Evolutionary conservation across 35 echinoderm and acorn worm genomes (phyloP).

Genomic region (Stichopus chloronotus): DNA sequence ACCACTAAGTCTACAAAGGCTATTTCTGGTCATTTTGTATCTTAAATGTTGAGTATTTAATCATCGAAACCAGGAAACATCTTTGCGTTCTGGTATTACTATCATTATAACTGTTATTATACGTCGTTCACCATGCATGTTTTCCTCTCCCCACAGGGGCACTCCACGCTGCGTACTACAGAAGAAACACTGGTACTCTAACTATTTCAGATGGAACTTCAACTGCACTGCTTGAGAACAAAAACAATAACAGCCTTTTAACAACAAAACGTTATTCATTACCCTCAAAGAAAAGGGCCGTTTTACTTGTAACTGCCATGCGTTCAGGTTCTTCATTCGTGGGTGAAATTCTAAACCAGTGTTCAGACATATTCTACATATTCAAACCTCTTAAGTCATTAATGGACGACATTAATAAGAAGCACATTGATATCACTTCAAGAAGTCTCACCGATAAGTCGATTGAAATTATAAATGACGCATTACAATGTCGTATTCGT

Average conservation of each 20-base stretch:
- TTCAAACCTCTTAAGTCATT: conserved; percentile 24
- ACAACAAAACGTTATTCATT: neutral
- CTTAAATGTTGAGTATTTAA: too few species aligned
- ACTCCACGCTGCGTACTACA: too few species aligned
- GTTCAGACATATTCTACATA: conserved; percentile 30
- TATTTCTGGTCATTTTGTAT: too few species aligned
- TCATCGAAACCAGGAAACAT: too few species aligned
- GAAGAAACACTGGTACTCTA: too few species aligned
- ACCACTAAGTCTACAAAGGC: too few species aligned
- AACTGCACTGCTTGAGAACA: neutral
- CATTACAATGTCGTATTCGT: neutral
- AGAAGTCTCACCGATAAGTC: neutral
- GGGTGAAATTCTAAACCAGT: conserved; percentile 55
- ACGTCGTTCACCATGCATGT: too few species aligned
- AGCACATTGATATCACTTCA: neutral
- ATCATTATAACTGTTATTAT: too few species aligned
- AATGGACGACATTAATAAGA: neutral
- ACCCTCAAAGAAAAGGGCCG: neutral
- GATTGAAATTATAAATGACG: neutral
- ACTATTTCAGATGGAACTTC: neutral
- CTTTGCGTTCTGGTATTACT: too few species aligned
- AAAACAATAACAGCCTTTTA: neutral
- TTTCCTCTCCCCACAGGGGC: too few species aligned
- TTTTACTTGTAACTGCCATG: conserved; percentile 35
- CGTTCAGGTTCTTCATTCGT: conserved; percentile 49